Percentiles rank a stretch among this genome's conserved stretches.
Evolutionary conservation across 2,797 vertebrate genomes (phyloP).

Genomic region (Bradypodion pumilum): DNA sequence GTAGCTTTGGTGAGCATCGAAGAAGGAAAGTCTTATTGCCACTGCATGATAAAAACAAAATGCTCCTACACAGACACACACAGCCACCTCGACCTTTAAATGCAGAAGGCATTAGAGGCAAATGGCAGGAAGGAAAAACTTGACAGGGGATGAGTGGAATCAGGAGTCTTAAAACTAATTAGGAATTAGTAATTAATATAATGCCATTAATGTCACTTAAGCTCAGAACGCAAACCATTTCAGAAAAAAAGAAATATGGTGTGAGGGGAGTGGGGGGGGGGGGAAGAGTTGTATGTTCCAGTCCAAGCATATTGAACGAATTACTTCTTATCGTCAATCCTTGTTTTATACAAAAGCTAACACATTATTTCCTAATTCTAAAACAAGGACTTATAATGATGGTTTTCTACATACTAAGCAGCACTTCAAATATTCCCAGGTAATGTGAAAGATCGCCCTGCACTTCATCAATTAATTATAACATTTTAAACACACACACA

Average conservation of each 20-base stretch:
- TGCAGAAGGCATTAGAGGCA: constrained; percentile 26
- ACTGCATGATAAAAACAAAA: not conserved
- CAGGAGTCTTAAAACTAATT: not conserved
- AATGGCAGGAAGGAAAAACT: not conserved
- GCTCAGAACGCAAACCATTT: constrained; percentile 29
- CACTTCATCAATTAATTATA: not conserved
- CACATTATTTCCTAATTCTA: constrained; percentile 43
- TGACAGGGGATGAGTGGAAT: not conserved
- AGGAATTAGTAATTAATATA: not conserved
- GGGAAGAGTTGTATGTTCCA: not conserved
- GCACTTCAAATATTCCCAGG: constrained; percentile 28
- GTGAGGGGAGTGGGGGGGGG: not conserved
- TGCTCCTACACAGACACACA: not conserved
- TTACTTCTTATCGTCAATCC: not conserved
- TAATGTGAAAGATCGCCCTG: constrained; percentile 13
- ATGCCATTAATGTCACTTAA: constrained; percentile 30
- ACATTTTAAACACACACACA: not conserved
- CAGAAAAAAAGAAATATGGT: not conserved
- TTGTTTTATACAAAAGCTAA: constrained; percentile 29
- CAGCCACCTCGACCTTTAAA: not conserved
- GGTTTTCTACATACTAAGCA: not conserved
- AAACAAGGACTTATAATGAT: constrained; percentile 17
- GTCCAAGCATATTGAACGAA: not conserved
- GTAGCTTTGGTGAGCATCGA: not conserved
- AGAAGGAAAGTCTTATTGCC: not conserved